Evolutionary conservation across 2,888 invertebrate genomes (phyloP).

Genomic region (Lottia gigantea): DNA sequence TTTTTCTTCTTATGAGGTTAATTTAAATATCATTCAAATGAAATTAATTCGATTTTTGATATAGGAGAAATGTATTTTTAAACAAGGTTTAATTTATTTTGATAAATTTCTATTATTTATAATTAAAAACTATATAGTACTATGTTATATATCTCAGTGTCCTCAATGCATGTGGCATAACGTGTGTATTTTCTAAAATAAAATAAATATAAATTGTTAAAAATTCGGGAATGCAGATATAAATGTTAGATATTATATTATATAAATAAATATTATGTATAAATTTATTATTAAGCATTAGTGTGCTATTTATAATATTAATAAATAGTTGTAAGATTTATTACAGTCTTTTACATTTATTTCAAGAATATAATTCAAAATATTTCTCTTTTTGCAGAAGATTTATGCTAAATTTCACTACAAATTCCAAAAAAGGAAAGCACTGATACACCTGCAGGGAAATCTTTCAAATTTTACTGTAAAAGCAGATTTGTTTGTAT

Average conservation of each 20-base stretch:
- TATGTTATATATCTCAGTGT: too few relatives aligned
- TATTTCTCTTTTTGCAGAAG: neutral
- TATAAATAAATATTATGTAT: constrained; percentile 5
- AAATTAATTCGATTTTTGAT: too few relatives aligned
- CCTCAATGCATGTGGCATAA: too few relatives aligned
- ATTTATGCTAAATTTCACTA: too few relatives aligned
- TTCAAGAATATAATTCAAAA: neutral
- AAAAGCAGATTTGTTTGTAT: too few relatives aligned
- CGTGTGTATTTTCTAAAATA: neutral
- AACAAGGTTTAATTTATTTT: too few relatives aligned
- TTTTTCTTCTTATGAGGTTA: too few relatives aligned
- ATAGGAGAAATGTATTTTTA: too few relatives aligned
- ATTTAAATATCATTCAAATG: too few relatives aligned
- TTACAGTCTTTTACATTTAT: neutral
- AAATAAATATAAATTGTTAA: neutral
- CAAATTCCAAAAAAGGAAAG: too few relatives aligned
- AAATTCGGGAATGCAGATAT: neutral
- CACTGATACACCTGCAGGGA: neutral
- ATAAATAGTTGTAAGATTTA: neutral
- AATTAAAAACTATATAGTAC: too few relatives aligned
- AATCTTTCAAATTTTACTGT: neutral
- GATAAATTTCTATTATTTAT: too few relatives aligned
- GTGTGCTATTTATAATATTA: constrained; percentile 11
- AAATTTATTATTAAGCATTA: neutral
- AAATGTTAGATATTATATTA: neutral